Evolutionary conservation across 1,140 invertebrate species (phyloP), one percentile per base, ranked within the genome.

Genomic region (Hyposmocoma kahamanoa): DNA sequence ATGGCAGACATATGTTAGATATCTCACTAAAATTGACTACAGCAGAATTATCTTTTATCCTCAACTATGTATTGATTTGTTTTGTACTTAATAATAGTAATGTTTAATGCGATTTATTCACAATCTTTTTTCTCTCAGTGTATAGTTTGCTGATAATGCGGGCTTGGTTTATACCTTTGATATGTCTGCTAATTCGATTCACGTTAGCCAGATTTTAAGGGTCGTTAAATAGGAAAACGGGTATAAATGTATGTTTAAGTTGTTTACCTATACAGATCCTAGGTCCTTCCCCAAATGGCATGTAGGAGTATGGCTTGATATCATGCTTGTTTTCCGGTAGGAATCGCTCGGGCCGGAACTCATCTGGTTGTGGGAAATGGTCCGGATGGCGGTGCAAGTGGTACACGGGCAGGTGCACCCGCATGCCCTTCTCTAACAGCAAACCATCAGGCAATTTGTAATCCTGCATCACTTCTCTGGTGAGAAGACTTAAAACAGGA

Each of bases 251-350:
- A 30, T 4, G 3, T 17, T 38, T 8, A 4, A 45, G 26, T 22
- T 10, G 55, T 42, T 69, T 62, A 88, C 87, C 89, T 48, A 90
- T 88, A 55, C 89, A 90, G 51, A 88, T 85, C 32, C 89, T 64
- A 2, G 80, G 77, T 6, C 89, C 89, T 47, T 89, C 89, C 8
- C 88, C 88, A 62, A 91, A 91, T 2, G 87, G 80, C 34, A 89
- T 39, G 52, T 84, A 88, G 2, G 73, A 56, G 13, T 80, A 86
- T 0, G 72, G 62, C 50, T 78, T 75, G 53, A 86, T 56, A 11
- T 64, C 54, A 34, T 55, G 63, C 26, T 57, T 80, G 50, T 66
- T 75, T 30, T 80, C 59, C 1, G 44, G 42, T 4, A 62, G 51
- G 42, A 86, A 88, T 13, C 87, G 61, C 43, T 87, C 86, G 2